These are phyloP conservation scores for Linyphia triangularis DNA, from an alignment of 2,888 invertebrate species.

Conservation along the genomic window DNA sequence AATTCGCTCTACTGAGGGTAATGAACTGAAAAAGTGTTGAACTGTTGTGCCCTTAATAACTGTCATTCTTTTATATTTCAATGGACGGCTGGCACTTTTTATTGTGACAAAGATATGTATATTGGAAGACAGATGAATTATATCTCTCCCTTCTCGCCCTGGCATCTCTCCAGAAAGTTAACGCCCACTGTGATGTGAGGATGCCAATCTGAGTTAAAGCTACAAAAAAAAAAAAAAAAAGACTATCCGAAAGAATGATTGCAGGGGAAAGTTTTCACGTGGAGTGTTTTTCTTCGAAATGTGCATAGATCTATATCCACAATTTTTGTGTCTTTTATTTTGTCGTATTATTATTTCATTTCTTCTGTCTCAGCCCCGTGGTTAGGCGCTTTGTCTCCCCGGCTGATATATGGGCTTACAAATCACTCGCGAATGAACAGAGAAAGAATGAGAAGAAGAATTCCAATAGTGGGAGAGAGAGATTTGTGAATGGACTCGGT, in stretches of 20 bases:
- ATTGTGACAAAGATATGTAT: conserved; percentile 47
- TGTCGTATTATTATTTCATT: background rate
- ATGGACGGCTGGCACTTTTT: conserved; percentile 27
- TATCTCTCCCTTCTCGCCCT: conserved; percentile 7
- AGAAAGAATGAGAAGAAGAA: conserved; percentile 2
- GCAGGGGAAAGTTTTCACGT: background rate
- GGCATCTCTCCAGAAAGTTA: conserved; percentile 20
- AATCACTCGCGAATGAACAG: conserved; percentile 25
- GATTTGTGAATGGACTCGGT: conserved; percentile 13
- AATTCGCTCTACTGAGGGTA: conserved; percentile 26
- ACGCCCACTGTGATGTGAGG: conserved; percentile 40
- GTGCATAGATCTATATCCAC: background rate
- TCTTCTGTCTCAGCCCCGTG: background rate
- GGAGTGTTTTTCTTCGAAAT: conserved; percentile 8
- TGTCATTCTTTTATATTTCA: conserved; percentile 35
- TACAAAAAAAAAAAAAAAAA: background rate
- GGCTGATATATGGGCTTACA: conserved; percentile 42
- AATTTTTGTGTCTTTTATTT: background rate
- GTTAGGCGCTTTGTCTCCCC: conserved; percentile 42
- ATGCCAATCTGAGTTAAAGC: conserved; percentile 19
- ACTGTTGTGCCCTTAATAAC: conserved; percentile 39
- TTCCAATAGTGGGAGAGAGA: background rate
- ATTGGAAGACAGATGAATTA: conserved; percentile 50
- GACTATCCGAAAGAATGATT: background rate
- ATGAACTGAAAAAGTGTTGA: conserved; percentile 29